Base-by-base conservation (phyloP, 1,140 invertebrate species). In the Agraylea sexmaculata region DNA sequence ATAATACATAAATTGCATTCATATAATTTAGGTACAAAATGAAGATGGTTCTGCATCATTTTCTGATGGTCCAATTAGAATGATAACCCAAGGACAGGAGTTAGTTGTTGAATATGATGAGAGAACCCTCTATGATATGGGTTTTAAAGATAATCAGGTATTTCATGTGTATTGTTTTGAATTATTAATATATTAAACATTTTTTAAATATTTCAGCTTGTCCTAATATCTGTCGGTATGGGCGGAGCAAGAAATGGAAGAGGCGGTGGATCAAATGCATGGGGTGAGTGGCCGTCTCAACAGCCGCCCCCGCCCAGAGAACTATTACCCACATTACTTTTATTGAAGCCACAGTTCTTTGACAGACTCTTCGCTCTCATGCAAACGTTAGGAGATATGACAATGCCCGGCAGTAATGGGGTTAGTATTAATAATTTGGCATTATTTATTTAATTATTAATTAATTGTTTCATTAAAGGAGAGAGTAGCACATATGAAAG, bases 21-120 rank as follows among this genome's bases (percentile, higher is more conserved):
- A 0, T 12, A 17, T 25, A 13, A 30, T 45, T 6, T 40, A 66
- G 62, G 64, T 63, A 13, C 62, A 66, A 54, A 59, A 60, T n/a
- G 63, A 68, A 43, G 65, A 68, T 18, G 59, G 59, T 8, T 55
- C 80, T 6, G 78, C 78, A 0, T 69, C 78, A 3, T 50, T 81
- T 4, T 82, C 75, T 1, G 85, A 89, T 55, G 86, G 85, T 0
- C 84, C 84, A 0, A 78, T 94, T 18, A 63, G 90, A 30, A 90
- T 94, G 69, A 92, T 94, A 31, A 91, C 87, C 0, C 83, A 90
- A 56, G 90, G 90, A 0, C 89, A 93, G 57, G 91, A 95, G 57
- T 62, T 95, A 2, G 87, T 85, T 0, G 80, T 85, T n/a, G 89
- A 95, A 47, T 87, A 84, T 53, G 91, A 95, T 56, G 89, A 94